A percentile compares a stretch with the other conserved stretches of the same genome.
Evolutionary conservation across 2,113 vertebrate species (phyloP).

Genomic region (Echinops telfairi): DNA sequence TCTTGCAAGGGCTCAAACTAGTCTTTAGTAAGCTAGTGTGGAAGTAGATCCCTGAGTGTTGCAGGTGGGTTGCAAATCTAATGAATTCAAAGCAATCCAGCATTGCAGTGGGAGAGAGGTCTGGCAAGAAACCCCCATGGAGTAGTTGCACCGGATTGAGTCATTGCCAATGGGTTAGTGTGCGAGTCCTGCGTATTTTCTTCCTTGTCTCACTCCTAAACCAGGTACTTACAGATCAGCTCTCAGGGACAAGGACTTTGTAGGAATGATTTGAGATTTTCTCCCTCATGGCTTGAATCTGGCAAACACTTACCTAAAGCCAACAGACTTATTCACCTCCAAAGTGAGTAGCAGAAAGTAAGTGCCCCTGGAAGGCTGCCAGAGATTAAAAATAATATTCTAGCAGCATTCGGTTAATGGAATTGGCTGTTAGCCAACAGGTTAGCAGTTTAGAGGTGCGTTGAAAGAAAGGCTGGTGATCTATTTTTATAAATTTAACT

Average conservation of each 20-base stretch:
- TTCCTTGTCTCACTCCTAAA: not conserved
- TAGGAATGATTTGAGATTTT: slow-evolving; percentile 46
- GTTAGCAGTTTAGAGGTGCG: not conserved
- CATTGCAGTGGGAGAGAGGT: not conserved
- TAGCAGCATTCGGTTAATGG: not conserved
- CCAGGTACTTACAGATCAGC: not conserved
- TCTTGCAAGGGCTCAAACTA: not conserved
- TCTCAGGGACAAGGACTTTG: slow-evolving; percentile 43
- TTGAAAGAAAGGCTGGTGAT: not conserved
- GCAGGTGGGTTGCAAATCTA: not conserved
- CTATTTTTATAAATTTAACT: not conserved
- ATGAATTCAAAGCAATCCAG: not conserved
- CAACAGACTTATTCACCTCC: slow-evolving; percentile 56
- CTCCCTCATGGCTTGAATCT: not conserved
- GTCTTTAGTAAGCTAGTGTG: not conserved
- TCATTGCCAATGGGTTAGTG: not conserved
- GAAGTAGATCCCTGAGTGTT: not conserved
- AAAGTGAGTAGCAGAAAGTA: slow-evolving; percentile 43
- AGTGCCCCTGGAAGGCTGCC: not conserved
- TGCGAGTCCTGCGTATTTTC: not conserved
- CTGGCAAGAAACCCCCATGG: not conserved
- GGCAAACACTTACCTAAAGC: not conserved
- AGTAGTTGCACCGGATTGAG: not conserved
- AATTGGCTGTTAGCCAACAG: not conserved
- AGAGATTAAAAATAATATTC: slow-evolving; percentile 2